These are phyloP conservation scores for Carollia perspicillata DNA, from an alignment of 2,113 vertebrate genomes.

Conservation along the genomic window DNA sequence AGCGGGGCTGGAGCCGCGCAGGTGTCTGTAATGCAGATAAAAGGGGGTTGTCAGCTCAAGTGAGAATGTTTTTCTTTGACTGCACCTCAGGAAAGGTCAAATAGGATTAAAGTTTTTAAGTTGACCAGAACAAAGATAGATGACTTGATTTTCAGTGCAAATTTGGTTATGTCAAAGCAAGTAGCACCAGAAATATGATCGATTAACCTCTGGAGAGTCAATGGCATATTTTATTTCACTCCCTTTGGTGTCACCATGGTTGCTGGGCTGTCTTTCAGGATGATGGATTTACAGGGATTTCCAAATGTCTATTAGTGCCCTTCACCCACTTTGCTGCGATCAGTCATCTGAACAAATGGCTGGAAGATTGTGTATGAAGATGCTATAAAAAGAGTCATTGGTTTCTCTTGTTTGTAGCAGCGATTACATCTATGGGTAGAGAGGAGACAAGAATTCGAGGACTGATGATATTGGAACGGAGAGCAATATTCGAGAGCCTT, in stretches of 20 bases:
- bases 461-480: conserved; percentile 56
- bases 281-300: conserved; percentile 74
- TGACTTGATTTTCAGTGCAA: conserved; percentile 78
- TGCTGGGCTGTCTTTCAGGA: conserved; percentile 67
- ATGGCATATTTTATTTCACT: conserved; percentile 57
- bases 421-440: neutral
- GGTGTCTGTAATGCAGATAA: conserved; percentile 77
- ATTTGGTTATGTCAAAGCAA: conserved; percentile 78
- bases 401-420: conserved; percentile 7
- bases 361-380: conserved; percentile 47
- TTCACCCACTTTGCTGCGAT: conserved; percentile 65
- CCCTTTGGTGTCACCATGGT: conserved; percentile 46
- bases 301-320: conserved; percentile 66
- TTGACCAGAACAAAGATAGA: conserved; percentile 75
- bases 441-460: conserved; percentile 25
- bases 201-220: conserved; percentile 67
- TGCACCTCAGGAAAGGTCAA: conserved; percentile 80
- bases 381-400: conserved; percentile 61
- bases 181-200: conserved; percentile 76
- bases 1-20: conserved; percentile 66
- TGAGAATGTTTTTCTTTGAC: conserved; percentile 77
- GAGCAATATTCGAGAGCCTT: conserved; percentile 50
- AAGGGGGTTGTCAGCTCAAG: conserved; percentile 64
- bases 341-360: conserved; percentile 58
- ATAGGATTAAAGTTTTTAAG: conserved; percentile 80